Percentiles rank a stretch among this genome's conserved stretches.
Conservation (phyloP, 2,797 vertebrate species). For the Malacoctenus gilli region DNA sequence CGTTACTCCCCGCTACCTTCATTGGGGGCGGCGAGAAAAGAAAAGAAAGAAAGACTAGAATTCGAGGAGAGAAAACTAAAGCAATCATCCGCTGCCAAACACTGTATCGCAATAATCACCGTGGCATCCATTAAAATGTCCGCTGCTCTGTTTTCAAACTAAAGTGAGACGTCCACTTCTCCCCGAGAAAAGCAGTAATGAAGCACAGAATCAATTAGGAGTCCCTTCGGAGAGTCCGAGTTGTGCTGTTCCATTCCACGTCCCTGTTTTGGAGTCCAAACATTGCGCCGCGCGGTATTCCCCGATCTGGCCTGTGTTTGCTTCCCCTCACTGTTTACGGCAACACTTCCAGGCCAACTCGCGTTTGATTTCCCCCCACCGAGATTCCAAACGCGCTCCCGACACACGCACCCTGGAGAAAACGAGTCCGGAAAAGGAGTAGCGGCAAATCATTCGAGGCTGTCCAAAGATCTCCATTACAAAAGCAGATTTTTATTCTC, state of each 20-base stretch:
- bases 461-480: constrained; percentile 77
- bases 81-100: constrained; percentile 56
- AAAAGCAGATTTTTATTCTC: constrained; percentile 79
- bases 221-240: constrained; percentile 62
- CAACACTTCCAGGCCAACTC: constrained; percentile 79
- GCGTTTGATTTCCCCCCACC: constrained; percentile 73
- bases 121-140: constrained; percentile 56
- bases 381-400: constrained; percentile 73
- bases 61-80: constrained; percentile 55
- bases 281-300: constrained; percentile 73
- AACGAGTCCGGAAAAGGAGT: constrained; percentile 73
- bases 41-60: constrained; percentile 53
- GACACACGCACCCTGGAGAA: constrained; percentile 60
- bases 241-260: constrained; percentile 72
- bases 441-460: constrained; percentile 77
- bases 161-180: constrained; percentile 66
- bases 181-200: constrained; percentile 63
- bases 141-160: constrained; percentile 62
- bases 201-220: constrained; percentile 76
- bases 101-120: constrained; percentile 56
- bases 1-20: constrained; percentile 36
- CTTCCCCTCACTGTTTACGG: constrained; percentile 77
- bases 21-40: no score
- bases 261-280: constrained; percentile 70
- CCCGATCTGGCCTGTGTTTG: constrained; percentile 75